Base-by-base conservation (phyloP, 2,113 vertebrate genomes). In the Takifugu flavidus region DNA sequence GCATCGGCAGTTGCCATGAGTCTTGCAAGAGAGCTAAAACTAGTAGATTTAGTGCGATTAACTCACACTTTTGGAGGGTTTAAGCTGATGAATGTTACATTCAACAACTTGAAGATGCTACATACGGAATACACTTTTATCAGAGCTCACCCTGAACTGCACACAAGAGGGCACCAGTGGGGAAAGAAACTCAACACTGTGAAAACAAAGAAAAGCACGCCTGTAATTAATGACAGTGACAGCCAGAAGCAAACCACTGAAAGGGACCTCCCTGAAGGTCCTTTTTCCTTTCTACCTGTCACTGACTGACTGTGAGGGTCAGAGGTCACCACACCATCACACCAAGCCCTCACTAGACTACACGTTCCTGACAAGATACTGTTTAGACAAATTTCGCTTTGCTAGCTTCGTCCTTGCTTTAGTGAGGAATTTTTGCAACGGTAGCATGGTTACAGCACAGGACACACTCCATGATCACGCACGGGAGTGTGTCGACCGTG, bases 131-230 rank as follows among this genome's bases (percentile, higher is more conserved):
- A 45, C 80, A 72, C 63, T 62, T 59, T 51, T 25, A 15, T 45
- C 44, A 70, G 29, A 69, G 45, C 10, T 43, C 25, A 31, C 62
- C 60, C 49, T 49, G 49, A 72, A 29, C 62, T 57, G 70, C 56
- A 52, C 43, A 51, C 51, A 68, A 79, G 57, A 58, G 70, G 66
- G 14, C 15, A 25, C 62, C 65, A 50, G 80, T 64, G 79, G 67
- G 65, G 45, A 51, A 49, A 77, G 79, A 80, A 88, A 87, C 69
- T 63, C 60, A 56, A 86, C 45, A 78, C 87, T 86, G 59, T 79
- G 66, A 80, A 89, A 90, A 86, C 76, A 62, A 54, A 62, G 66
- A 75, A 28, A 44, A 54, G 54, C 75, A 72, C 63, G 77, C 28
- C 29, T 27, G 57, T 44, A 56, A 43, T 63, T 56, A 64, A 75